Conservation (phyloP, 2,113 vertebrate genomes). For the Seriola rivoliana region DNA sequence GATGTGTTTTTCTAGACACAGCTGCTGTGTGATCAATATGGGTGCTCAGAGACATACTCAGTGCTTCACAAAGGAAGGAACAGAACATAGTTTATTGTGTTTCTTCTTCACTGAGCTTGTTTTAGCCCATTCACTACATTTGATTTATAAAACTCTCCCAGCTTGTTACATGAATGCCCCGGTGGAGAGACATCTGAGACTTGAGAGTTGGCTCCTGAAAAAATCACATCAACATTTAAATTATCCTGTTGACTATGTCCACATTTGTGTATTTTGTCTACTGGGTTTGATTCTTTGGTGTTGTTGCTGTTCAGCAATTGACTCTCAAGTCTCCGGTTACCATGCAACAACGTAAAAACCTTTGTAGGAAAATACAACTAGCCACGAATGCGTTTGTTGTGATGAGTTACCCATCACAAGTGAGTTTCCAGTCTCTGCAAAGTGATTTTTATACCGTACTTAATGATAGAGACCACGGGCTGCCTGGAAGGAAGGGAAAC, state of each 20-base stretch:
- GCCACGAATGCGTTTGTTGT: constrained; percentile 16
- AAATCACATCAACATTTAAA: background rate
- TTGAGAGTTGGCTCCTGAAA: background rate
- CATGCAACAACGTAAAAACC: constrained; percentile 18
- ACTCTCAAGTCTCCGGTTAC: constrained; percentile 18
- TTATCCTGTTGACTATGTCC: background rate
- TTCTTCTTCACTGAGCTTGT: background rate
- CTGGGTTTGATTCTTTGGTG: background rate
- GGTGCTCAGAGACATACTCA: background rate
- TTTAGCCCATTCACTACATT: background rate
- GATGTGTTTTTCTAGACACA: background rate
- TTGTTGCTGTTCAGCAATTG: background rate
- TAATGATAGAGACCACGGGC: constrained; percentile 39
- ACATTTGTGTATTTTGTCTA: constrained; percentile 8
- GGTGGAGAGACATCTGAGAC: background rate
- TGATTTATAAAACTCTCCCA: background rate
- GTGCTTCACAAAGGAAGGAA: background rate
- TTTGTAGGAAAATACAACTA: constrained; percentile 28
- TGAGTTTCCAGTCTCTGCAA: constrained; percentile 1
- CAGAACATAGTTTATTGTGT: background rate
- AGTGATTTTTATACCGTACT: constrained; percentile 19
- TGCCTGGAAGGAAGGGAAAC: constrained; percentile 13
- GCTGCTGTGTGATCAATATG: background rate
- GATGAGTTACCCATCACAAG: constrained; percentile 20
- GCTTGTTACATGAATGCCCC: background rate